Percentiles rank a stretch among this genome's conserved stretches.
Conservation (phyloP, 2,797 vertebrate species). For the Pteropus rufus region DNA sequence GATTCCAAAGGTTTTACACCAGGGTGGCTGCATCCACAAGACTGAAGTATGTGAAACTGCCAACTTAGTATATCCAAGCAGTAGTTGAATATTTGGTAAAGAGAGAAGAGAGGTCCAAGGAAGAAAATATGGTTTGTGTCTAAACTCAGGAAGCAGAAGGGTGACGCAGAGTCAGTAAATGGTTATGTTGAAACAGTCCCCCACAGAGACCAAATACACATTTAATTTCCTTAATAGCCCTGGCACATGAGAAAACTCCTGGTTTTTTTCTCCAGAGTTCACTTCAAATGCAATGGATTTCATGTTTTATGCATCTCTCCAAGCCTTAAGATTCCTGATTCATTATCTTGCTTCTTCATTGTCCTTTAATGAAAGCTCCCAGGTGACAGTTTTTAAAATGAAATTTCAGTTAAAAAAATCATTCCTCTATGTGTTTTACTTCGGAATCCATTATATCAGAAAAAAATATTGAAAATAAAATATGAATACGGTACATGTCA, state of each 20-base stretch:
- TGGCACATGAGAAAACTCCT: not conserved
- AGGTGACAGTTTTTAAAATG: not conserved
- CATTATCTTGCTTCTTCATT: not conserved
- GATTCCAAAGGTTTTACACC: not conserved
- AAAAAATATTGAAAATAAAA: constrained; percentile 8
- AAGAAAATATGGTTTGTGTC: not conserved
- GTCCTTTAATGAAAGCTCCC: not conserved
- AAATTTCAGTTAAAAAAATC: constrained; percentile 12
- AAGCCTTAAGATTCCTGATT: not conserved
- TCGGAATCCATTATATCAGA: not conserved
- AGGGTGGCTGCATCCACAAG: not conserved
- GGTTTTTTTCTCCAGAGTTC: not conserved
- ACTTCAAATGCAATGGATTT: not conserved
- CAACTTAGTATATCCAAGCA: not conserved
- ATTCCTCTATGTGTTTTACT: not conserved
- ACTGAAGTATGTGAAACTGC: not conserved
- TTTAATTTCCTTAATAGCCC: not conserved
- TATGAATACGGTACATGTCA: not conserved
- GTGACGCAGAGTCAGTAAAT: not conserved
- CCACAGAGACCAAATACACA: not conserved
- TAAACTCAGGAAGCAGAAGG: not conserved
- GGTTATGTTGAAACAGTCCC: not conserved
- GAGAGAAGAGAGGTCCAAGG: not conserved
- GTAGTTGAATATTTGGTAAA: not conserved
- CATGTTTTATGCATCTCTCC: not conserved